Evolutionary conservation across 2,888 invertebrate species (phyloP).

Genomic region (Odontomyia ornata): DNA sequence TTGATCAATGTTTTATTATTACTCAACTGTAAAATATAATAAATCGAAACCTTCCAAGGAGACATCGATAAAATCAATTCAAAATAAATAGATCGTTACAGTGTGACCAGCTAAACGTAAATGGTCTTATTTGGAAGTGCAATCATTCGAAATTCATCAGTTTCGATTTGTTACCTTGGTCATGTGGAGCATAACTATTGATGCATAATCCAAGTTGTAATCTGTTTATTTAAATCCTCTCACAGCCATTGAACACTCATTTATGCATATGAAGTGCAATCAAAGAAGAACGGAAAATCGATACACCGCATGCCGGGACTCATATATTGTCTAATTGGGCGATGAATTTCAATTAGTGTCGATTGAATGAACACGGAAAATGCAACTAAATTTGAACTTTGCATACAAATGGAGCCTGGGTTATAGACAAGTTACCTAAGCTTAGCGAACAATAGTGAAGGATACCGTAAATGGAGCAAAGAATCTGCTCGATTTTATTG

Average conservation of each 20-base stretch:
- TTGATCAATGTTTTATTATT: no score
- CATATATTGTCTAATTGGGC: slow-evolving; percentile 41
- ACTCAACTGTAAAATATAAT: background rate
- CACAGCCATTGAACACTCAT: background rate
- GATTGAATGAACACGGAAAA: slow-evolving; percentile 47
- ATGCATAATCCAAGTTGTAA: background rate
- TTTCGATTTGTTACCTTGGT: slow-evolving; percentile 19
- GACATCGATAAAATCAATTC: background rate
- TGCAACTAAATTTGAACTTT: slow-evolving; percentile 31
- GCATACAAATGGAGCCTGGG: background rate
- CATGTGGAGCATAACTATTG: slow-evolving; percentile 1
- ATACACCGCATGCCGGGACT: background rate
- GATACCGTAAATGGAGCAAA: slow-evolving; percentile 40
- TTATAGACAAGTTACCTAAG: background rate
- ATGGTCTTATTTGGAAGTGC: background rate
- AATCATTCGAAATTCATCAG: background rate
- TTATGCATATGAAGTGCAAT: slow-evolving; percentile 5
- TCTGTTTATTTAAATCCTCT: background rate
- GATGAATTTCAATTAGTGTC: slow-evolving; percentile 49
- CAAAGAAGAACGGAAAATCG: slow-evolving; percentile 8
- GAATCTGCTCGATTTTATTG: slow-evolving; percentile 33
- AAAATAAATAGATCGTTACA: background rate
- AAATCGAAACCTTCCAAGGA: background rate
- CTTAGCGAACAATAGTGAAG: background rate
- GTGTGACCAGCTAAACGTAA: background rate